Evolutionary conservation across 2,113 vertebrate genomes (phyloP).

Genomic region (Manacus vitellinus): DNA sequence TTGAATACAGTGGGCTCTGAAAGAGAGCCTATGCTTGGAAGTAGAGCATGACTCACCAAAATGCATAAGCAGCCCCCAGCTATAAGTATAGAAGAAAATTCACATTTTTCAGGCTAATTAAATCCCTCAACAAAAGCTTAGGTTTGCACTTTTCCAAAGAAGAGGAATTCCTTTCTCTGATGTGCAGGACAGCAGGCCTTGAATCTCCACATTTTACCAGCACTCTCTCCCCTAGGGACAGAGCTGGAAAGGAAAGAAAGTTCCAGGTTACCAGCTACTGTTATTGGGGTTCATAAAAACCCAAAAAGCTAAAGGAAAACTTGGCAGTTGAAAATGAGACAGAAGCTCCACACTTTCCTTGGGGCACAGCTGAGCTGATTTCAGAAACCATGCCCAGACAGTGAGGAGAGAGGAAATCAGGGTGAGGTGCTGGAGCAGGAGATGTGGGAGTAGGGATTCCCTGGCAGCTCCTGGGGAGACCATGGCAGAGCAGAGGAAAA

Average conservation of each 20-base stretch:
- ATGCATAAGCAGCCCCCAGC: background rate
- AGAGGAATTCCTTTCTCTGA: background rate
- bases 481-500: accelerated
- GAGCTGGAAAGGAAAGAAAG: background rate
- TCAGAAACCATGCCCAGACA: accelerated
- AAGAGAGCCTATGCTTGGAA: background rate
- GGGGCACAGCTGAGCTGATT: background rate
- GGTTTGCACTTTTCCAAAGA: background rate
- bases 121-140: background rate
- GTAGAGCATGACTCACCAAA: slow-evolving; percentile 15
- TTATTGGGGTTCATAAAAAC: background rate
- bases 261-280: background rate
- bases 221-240: background rate
- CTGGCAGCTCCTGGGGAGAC: accelerated
- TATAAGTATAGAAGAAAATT: background rate
- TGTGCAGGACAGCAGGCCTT: background rate
- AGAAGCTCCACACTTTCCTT: background rate
- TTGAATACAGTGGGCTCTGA: background rate
- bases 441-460: accelerated
- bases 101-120: background rate
- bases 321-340: background rate
- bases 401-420: accelerated
- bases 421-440: background rate
- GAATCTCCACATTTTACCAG: background rate
- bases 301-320: background rate